Evolutionary conservation across 2,888 invertebrate species (phyloP), one percentile per base, ranked within the genome.

Genomic region (Mechanitis mazaeus): DNA sequence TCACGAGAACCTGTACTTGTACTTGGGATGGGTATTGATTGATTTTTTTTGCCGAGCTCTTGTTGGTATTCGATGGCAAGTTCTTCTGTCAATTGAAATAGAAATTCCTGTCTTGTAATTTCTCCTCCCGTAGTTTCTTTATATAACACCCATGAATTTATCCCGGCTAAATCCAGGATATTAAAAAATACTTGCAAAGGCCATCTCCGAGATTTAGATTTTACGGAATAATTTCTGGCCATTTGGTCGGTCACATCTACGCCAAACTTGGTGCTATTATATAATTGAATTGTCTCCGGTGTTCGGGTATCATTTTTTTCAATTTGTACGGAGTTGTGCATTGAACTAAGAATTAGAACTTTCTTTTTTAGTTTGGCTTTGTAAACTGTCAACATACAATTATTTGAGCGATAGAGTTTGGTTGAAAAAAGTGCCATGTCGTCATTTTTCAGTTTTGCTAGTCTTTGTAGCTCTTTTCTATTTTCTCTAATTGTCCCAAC

Each of bases 151-250:
- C 38, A 38, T 38, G 38, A 38, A 38, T 38, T 38, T 38, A 38
- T 38, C 38, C 38, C 38, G 38, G 38, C 38, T 38, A 2, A 38
- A 38, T 38, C 38, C 38, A 38, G 0, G 7, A 38, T 38, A 64
- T 58, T 35, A 64, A 7, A 54, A 54, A 75, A 80, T 77, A 77
- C 53, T 33, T 50, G 58, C 11, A 58, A 6, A 20, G 58, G 58
- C 58, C 50, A 76, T 71, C 75, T 75, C 73, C 72, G 71, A 70
- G 58, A 58, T 35, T 7, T 45, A 7, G 58, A 31, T 53, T 58
- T 58, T 47, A 58, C 58, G 1, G 33, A 33, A 53, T 58, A 58
- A 33, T 58, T 58, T 9, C 42, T 38, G 38, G 38, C 38, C 38
- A 38, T 2, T 38, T 38, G 38, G 38, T 38, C 38, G 38, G 38